A percentile compares a stretch with the other conserved stretches of the same genome.
phyloP scores from a whole-genome alignment of 2,113 vertebrate species.

The Coptodon rendalli region DNA sequence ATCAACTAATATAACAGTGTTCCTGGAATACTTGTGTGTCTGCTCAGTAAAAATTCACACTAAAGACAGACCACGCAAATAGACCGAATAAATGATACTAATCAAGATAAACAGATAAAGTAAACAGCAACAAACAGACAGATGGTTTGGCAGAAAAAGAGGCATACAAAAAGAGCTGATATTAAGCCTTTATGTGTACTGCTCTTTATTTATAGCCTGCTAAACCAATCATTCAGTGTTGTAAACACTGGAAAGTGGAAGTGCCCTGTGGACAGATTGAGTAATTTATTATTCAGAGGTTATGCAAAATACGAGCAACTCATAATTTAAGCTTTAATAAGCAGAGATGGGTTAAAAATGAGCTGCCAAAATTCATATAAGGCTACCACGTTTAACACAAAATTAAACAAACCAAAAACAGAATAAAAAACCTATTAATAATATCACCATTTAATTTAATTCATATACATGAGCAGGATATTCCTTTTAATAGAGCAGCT shows the following conservation, averaged over 20 bases:
- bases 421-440: not conserved
- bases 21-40: slow-evolving; percentile 7
- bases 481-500: not conserved
- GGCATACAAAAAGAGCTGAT: not conserved
- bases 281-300: not conserved
- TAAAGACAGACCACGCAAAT: not conserved
- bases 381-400: not conserved
- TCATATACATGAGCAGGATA: not conserved
- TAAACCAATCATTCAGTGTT: not conserved
- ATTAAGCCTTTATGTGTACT: not conserved
- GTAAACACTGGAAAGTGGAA: not conserved
- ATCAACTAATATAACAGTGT: slow-evolving; percentile 35
- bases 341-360: not conserved
- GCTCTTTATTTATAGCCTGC: not conserved
- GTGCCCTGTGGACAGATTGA: not conserved
- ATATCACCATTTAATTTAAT: not conserved
- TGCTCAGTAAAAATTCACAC: slow-evolving; percentile 19
- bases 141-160: not conserved
- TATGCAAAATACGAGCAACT: not conserved
- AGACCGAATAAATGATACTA: not conserved
- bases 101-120: slow-evolving; percentile 1
- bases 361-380: not conserved
- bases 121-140: not conserved
- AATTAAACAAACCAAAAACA: not conserved
- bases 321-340: not conserved